Evolutionary conservation across 2,888 invertebrate species (phyloP), one percentile per base, ranked within the genome.

Genomic region (Sesamia inferens): DNA sequence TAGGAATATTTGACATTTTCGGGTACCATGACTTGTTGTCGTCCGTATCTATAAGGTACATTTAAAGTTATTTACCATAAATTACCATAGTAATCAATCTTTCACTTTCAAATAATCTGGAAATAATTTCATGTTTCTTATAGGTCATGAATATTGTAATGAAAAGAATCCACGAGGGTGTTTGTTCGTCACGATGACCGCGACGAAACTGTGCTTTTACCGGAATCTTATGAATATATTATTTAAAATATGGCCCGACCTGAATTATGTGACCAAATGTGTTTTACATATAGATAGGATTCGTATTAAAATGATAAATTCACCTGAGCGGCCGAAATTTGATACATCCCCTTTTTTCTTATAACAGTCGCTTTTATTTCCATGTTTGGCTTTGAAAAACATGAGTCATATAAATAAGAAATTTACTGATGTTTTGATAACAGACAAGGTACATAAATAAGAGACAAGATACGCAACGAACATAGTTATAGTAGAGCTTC

Each of bases 221-320:
- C 85, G 82, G 84, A 88, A 91, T 88, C 91, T 91, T 91, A 94
- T 94, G 93, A 93, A 94, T 94, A 93, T 89, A 92, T 93, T 92
- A 93, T 89, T 84, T 90, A 89, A 89, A 89, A 90, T 89, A 90
- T 88, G 87, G 79, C 81, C 73, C 76, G 74, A 88, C 88, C 87
- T 85, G 89, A 89, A 91, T 91, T 90, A 88, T 87, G 88, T 86
- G 87, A 81, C 74, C 82, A 84, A 80, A 82, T 77, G 69, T 80
- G 79, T 78, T 85, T 80, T 85, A 86, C 79, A 81, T 86, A 76
- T 85, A 83, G 63, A 83, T 87, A 69, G 79, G 67, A 24, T 71
- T 66, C 55, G 57, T 73, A 73, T 78, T 78, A 77, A 76, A 74
- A 76, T 73, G 44, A 77, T 80, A 74, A 69, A 75, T 77, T 73